Base-by-base conservation (phyloP, 2,888 invertebrate species). In the Hecatera dysodea region DNA sequence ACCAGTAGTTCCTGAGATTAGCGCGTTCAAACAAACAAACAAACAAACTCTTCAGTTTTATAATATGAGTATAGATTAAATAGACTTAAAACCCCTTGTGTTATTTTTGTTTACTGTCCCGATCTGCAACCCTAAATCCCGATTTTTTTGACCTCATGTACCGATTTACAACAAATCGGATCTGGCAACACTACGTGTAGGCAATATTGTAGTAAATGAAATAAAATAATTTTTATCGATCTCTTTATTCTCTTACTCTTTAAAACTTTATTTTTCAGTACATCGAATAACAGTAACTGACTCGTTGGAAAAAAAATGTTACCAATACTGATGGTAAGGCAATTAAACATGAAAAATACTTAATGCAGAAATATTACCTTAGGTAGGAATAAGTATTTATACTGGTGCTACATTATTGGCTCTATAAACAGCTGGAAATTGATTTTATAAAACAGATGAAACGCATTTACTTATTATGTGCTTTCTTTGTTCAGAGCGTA, bases 161-260 rank as follows among this genome's bases (percentile, higher is more conserved):
- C n/a, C n/a, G n/a, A n/a, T n/a, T n/a, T n/a, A n/a, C n/a, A n/a
- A n/a, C n/a, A n/a, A n/a, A n/a, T n/a, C n/a, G n/a, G n/a, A n/a
- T n/a, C n/a, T n/a, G n/a, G n/a, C n/a, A n/a, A n/a, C n/a, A n/a
- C n/a, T n/a, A n/a, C n/a, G n/a, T n/a, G 29, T 2, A 33, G 8
- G 9, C 53, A 42, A 56, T 29, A 53, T 27, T 42, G 44, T 15
- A 69, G 50, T 50, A 61, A 86, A 82, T 78, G 72, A 85, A 86
- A 87, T 76, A 71, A 75, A 33, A 50, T 12, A 0, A 39, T 63
- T 69, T 78, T 65, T 67, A 87, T 86, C 86, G 89, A 89, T 89
- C 87, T 89, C 80, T 90, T 87, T 90, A 89, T 88, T 90, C 82
- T 77, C 87, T 88, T 89, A 88, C 82, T 84, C 75, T 84, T 89